A percentile compares a stretch with the other conserved stretches of the same genome.
Evolutionary conservation across 2,113 vertebrate genomes (phyloP).

Genomic region (Sinosuthora webbiana): DNA sequence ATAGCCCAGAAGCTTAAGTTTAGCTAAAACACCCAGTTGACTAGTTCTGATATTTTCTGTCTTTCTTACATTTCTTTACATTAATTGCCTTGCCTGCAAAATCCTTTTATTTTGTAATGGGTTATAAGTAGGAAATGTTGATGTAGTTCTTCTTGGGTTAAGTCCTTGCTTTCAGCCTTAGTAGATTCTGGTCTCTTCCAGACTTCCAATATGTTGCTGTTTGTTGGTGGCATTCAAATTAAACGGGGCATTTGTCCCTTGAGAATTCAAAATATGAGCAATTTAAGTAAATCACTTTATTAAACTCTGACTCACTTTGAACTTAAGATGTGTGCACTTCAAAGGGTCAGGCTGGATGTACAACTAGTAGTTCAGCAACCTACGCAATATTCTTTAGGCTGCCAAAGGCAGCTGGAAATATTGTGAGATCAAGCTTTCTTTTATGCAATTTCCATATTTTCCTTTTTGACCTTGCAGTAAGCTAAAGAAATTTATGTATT

Average conservation of each 20-base stretch:
- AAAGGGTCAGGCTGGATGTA: slow-evolving; percentile 13
- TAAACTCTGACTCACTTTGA: slow-evolving; percentile 18
- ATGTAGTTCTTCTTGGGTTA: neutral
- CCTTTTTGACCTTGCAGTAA: neutral
- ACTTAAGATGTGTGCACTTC: neutral
- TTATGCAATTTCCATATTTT: neutral
- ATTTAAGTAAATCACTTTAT: slow-evolving; percentile 25
- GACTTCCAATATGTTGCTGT: neutral
- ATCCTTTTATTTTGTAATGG: neutral
- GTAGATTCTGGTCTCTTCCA: neutral
- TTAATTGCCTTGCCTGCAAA: neutral
- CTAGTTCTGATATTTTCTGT: neutral
- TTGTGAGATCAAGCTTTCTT: neutral
- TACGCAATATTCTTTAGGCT: neutral
- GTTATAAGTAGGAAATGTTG: neutral
- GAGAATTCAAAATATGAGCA: slow-evolving; percentile 15
- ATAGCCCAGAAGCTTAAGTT: neutral
- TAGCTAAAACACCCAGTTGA: neutral
- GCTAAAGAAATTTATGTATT: neutral
- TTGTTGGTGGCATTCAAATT: neutral
- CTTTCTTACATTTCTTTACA: neutral
- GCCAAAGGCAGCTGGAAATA: slow-evolving; percentile 34
- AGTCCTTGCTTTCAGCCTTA: neutral
- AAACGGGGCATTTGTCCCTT: neutral
- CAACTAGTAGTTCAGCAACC: neutral